phyloP scores from a whole-genome alignment of 2,797 vertebrate species.

The Eutrigla gurnardus region DNA sequence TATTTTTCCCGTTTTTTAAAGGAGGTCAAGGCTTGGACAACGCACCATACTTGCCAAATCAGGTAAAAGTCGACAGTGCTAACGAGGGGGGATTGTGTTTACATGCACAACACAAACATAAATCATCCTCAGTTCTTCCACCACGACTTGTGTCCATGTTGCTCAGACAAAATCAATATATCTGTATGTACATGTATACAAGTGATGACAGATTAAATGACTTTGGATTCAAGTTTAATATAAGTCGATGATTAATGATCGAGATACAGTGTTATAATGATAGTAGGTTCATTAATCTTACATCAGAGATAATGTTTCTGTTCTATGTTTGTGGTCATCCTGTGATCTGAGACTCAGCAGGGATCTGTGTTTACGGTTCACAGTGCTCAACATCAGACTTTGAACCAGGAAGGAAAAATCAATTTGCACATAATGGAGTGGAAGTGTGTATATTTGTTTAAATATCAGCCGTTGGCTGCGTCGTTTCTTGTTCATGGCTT shows the following conservation, averaged over 20 bases:
- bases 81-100: neutral
- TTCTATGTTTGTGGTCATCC: neutral
- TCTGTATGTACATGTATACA: neutral
- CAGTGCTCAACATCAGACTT: too few species aligned
- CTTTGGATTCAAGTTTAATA: neutral
- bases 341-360: neutral
- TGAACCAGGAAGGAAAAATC: slow-evolving; percentile 2
- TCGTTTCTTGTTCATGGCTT: neutral
- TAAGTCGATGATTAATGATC: neutral
- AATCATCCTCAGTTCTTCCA: too few species aligned
- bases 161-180: neutral
- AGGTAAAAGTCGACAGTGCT: slow-evolving; percentile 46
- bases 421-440: neutral
- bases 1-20: slow-evolving; percentile 5
- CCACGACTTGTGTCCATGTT: neutral
- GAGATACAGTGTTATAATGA: neutral
- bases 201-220: neutral
- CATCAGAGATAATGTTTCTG: neutral
- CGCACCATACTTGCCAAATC: neutral
- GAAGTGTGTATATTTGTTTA: neutral
- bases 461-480: neutral
- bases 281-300: neutral
- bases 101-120: too few species aligned
- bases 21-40: slow-evolving; percentile 15
- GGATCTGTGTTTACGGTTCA: too few species aligned